phyloP scores from a whole-genome alignment of 2,113 vertebrate species.

The Boulengeromyrus knoepffleri region DNA sequence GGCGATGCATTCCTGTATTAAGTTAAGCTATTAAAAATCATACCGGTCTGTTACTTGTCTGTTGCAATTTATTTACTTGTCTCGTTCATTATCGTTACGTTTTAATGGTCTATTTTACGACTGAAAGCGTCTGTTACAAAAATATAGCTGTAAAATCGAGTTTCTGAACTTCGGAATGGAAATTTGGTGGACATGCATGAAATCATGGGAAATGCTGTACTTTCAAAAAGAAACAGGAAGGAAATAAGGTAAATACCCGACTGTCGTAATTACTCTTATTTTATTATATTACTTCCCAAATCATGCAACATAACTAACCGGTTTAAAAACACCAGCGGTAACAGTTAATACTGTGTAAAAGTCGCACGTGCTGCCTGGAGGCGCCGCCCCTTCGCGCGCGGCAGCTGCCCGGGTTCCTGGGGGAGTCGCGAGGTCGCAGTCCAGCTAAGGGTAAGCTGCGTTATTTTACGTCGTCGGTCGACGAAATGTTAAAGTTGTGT shows the following conservation, averaged over 20 bases:
- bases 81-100: not conserved
- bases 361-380: not conserved
- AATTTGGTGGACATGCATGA: not conserved
- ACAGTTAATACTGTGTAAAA: not conserved
- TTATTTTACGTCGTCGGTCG: not conserved
- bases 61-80: not conserved
- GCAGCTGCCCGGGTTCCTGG: not conserved
- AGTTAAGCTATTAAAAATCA: constrained; percentile 25
- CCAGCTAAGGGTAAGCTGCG: not conserved
- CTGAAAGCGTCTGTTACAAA: not conserved
- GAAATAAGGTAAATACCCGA: not conserved
- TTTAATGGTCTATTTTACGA: not conserved
- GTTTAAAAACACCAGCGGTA: not conserved
- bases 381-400: not conserved
- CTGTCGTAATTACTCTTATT: not conserved
- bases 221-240: not conserved
- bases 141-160: not conserved
- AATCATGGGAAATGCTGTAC: not conserved
- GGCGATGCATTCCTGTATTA: constrained; percentile 10
- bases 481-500: not conserved
- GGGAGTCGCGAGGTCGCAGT: not conserved
- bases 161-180: not conserved
- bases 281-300: not conserved
- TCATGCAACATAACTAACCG: not conserved
- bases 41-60: not conserved